phyloP scores from a whole-genome alignment of 2,888 invertebrate genomes.

The Hyposoter dolosus region DNA sequence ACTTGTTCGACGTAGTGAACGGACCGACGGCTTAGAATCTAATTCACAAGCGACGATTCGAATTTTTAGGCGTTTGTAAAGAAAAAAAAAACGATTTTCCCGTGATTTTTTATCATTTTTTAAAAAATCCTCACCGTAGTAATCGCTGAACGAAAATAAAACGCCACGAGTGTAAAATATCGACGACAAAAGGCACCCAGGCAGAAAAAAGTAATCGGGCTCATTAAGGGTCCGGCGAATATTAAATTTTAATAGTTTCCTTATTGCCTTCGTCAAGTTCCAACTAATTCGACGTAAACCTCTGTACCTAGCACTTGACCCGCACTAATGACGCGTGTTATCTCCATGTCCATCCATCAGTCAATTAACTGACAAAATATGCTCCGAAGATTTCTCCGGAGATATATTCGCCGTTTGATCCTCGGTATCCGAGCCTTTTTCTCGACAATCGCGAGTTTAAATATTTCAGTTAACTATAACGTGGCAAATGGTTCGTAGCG shows the following conservation, averaged over 20 bases:
- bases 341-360: not conserved
- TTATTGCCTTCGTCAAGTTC: not conserved
- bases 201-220: not conserved
- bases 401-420: not conserved
- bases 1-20: not conserved
- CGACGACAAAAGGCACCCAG: not conserved
- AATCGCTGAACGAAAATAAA: not conserved
- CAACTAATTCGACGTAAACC: not conserved
- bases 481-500: not conserved
- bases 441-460: not conserved
- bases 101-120: not conserved
- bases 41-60: not conserved
- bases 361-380: constrained; percentile 13
- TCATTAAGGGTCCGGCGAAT: not conserved
- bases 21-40: not conserved
- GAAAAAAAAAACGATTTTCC: not conserved
- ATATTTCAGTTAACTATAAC: not conserved
- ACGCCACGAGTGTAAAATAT: not conserved
- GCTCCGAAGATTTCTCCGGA: not conserved
- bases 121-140: not conserved
- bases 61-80: not conserved
- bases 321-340: not conserved
- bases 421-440: not conserved
- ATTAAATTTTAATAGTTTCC: constrained; percentile 1
- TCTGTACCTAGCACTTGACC: not conserved